Evolutionary conservation across 2,797 vertebrate species (phyloP).

Genomic region (Myiotriccus ornatus): DNA sequence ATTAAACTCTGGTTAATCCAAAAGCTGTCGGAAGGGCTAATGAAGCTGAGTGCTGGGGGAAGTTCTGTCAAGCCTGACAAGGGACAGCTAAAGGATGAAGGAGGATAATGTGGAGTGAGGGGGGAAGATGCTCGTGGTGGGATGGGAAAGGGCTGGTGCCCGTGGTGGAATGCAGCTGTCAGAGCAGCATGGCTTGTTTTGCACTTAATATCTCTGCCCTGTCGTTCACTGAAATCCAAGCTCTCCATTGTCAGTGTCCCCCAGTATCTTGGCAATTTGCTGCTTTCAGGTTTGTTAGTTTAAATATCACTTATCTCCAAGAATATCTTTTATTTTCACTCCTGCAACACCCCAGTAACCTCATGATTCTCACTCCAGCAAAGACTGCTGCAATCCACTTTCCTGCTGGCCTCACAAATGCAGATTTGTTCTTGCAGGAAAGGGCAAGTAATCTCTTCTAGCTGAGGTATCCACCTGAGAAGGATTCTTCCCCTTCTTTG

Average conservation of each 20-base stretch:
- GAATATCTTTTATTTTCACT: neutral
- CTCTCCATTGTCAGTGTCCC: neutral
- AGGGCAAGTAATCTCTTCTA: neutral
- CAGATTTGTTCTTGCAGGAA: neutral
- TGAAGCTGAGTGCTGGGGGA: fast-evolving
- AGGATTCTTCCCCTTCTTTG: neutral
- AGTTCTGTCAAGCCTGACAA: neutral
- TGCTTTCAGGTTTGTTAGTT: neutral
- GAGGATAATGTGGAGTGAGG: neutral
- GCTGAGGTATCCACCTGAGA: neutral
- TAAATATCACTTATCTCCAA: neutral
- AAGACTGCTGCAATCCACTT: neutral
- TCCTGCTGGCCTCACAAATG: neutral
- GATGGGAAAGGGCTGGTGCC: neutral
- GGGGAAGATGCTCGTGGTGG: neutral
- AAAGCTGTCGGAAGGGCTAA: neutral
- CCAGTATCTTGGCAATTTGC: neutral
- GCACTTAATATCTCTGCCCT: neutral
- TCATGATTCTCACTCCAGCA: neutral
- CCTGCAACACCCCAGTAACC: neutral
- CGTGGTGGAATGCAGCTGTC: neutral
- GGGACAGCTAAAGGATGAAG: too few species aligned
- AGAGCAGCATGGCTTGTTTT: neutral
- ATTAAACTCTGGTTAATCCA: neutral
- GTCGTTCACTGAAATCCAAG: neutral